phyloP scores from a whole-genome alignment of 2,888 invertebrate genomes.

The Idaea aversata region DNA sequence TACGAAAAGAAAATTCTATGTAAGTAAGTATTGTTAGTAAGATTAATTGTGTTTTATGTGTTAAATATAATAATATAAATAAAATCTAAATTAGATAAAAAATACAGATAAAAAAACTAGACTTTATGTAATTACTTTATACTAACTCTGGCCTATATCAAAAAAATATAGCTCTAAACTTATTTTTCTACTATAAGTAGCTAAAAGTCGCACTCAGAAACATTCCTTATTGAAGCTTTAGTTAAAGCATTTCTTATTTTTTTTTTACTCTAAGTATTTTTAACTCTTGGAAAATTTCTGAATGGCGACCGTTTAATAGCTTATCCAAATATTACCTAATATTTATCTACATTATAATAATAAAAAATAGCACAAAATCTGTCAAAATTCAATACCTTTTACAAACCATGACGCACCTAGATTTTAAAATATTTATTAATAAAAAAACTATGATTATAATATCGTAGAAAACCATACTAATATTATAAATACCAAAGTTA shows the following conservation, averaged over 20 bases:
- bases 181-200: background rate
- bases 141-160: background rate
- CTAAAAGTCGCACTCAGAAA: background rate
- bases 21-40: background rate
- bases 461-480: background rate
- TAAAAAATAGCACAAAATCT: background rate
- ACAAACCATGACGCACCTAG: slow-evolving; percentile 4
- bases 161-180: slow-evolving; percentile 10
- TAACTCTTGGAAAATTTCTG: too few relatives aligned
- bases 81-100: slow-evolving; percentile 3
- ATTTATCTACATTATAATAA: background rate
- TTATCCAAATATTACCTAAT: background rate
- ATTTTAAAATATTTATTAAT: slow-evolving; percentile 9
- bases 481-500: background rate
- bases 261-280: background rate
- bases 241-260: background rate
- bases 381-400: slow-evolving; percentile 2
- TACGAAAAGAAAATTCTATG: background rate
- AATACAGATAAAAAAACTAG: slow-evolving; percentile 12
- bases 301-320: background rate
- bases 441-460: background rate
- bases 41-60: background rate
- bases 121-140: slow-evolving; percentile 8
- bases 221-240: background rate
- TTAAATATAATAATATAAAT: slow-evolving; percentile 5